Base-by-base conservation (phyloP, 2,888 invertebrate species). In the Melolontha melolontha region DNA sequence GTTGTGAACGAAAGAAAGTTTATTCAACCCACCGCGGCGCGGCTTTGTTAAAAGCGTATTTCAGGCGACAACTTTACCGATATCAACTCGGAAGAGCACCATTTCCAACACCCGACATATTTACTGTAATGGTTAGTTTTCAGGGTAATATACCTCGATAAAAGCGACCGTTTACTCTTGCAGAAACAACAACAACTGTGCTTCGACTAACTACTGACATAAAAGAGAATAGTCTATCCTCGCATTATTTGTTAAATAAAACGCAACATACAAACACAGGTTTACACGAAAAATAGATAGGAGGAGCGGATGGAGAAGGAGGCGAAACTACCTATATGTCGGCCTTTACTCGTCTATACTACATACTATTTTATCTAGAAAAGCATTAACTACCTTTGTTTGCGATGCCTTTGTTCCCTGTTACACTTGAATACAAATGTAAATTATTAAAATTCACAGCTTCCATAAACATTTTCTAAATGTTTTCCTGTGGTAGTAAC, bases 51-150 rank as follows among this genome's bases (percentile, higher is more conserved):
- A 55, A 52, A 34, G 6, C 47, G 27, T 22, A 29, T 66, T 66
- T 39, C 55, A 40, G 47, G 47, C 66, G 47, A 66, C 57, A 51
- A 70, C 64, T 69, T 64, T 54, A 71, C 67, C 69, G 68, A 71
- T 73, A 72, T 69, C 70, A 54, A 65, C 54, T 67, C 63, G 67
- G 59, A 47, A 65, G 54, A 68, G 65, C 69, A 67, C 71, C 72
- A 71, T 72, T 70, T 62, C 52, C 71, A 71, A 70, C 73, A 70
- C 71, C 69, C 70, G 65, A 69, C 70, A 68, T 71, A 70, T 74
- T 71, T 70, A 70, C 63, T 71, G 55, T 72, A 72, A 73, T 69
- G 70, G 72, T 68, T 69, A 71, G 70, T 73, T 72, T 70, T 69
- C 68, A 70, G 66, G 66, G 71, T 71, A 69, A 71, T 73, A 73